Evolutionary conservation across 2,888 invertebrate species (phyloP), one percentile per base, ranked within the genome.

Genomic region (Apamea epomidion): DNA sequence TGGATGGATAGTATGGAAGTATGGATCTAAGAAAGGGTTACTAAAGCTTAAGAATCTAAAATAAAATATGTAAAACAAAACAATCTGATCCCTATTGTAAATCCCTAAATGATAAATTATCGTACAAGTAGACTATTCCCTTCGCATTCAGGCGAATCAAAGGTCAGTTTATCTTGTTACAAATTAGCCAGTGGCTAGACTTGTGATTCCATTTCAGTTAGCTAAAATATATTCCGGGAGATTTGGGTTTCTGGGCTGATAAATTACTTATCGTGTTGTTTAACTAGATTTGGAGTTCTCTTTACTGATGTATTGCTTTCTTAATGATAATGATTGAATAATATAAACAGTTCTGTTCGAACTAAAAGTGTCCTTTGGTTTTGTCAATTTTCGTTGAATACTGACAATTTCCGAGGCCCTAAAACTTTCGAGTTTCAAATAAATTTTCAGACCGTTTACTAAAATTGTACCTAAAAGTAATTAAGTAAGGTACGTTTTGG

Each of bases 181-280:
- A 83, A 84, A 88, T 88, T 81, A 83, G 68, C 21, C 69, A 74
- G 69, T 76, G 73, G 76, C 51, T 76, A 74, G 76, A 76, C 42
- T 86, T 71, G 73, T 45, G 68, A 74, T 78, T 54, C 42, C 21
- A 69, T 72, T 88, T 78, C 51, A 62, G 73, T 62, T 60, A 71
- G 48, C 42, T 74, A 10, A n/a, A 86, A 62, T 67, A 62, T 74
- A 67, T 65, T 76, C 6, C 25, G 16, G 1, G 64, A 76, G 60
- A 73, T 73, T 69, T 54, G 54, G 45, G 45, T 60, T 64, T 71
- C 21, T 32, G 37, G 18, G 32, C 29, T 45, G 29, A 32, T 67
- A 45, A 87, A 72, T 72, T 16, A 42, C 25, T 45, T 75, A 64
- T 14, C 37, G 12, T 25, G 42, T 79, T 54, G 54, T 65, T 37